Conservation (phyloP, 2,888 invertebrate species). For the Mystacides longicornis region DNA sequence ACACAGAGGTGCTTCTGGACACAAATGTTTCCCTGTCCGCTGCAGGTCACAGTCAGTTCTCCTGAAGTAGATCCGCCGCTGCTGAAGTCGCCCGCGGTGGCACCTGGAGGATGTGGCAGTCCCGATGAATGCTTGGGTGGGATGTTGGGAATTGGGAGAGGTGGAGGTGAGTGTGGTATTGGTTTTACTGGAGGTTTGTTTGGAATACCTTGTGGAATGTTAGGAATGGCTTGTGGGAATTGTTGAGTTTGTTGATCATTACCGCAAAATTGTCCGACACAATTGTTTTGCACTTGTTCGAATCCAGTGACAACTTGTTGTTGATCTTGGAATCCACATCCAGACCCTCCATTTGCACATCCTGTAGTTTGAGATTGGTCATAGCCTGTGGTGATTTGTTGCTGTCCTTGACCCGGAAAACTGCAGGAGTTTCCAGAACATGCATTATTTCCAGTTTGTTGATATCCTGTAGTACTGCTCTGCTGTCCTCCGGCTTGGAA, state of each 20-base stretch:
- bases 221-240: conserved; percentile 9
- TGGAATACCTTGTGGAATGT: not conserved
- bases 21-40: conserved; percentile 53
- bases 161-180: conserved; percentile 32
- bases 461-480: too few relatives aligned
- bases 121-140: conserved; percentile 2
- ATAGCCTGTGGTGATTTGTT: conserved; percentile 6
- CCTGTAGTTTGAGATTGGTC: conserved; percentile 7
- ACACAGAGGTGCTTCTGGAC: conserved; percentile 53
- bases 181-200: not conserved
- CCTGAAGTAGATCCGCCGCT: conserved; percentile 36
- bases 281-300: conserved; percentile 8
- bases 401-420: not conserved
- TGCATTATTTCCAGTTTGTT: not conserved
- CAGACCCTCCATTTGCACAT: conserved; percentile 3
- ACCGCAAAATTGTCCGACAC: conserved; percentile 20
- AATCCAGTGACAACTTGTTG: conserved; percentile 9
- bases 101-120: conserved; percentile 20
- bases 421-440: not conserved
- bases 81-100: conserved; percentile 24
- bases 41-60: conserved; percentile 48
- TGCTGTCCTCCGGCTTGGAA: not conserved
- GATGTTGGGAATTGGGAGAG: conserved; percentile 37
- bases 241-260: conserved; percentile 15
- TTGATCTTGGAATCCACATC: conserved; percentile 4